phyloP scores from a whole-genome alignment of 2,797 vertebrate genomes.

The Coendou prehensilis region DNA sequence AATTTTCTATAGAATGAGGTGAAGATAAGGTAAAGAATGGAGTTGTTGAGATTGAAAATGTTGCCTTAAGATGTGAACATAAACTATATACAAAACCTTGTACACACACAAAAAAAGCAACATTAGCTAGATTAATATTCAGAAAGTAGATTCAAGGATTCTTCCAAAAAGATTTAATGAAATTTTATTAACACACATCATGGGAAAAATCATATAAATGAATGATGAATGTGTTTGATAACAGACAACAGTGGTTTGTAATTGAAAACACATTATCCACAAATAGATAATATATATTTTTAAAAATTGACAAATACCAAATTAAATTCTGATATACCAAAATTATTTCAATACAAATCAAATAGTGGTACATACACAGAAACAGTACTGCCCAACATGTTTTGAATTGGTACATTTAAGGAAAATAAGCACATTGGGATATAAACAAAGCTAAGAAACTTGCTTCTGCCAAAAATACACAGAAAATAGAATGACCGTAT shows the following conservation, averaged over 20 bases:
- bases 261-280: not conserved
- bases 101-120: not conserved
- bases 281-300: not conserved
- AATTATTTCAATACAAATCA: not conserved
- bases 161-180: not conserved
- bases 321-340: not conserved
- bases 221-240: not conserved
- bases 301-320: not conserved
- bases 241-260: not conserved
- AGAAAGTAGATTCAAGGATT: not conserved
- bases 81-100: not conserved
- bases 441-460: not conserved
- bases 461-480: not conserved
- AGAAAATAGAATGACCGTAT: not conserved
- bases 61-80: not conserved
- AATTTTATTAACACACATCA: not conserved
- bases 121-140: not conserved
- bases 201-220: not conserved
- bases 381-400: not conserved
- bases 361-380: not conserved
- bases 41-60: not conserved
- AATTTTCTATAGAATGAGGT: not conserved
- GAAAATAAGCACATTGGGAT: not conserved
- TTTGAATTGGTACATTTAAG: not conserved
- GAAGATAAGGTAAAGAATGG: not conserved